These are phyloP conservation scores for Lophura nycthemera DNA, from an alignment of 2,113 vertebrate genomes.

Conservation along the genomic window DNA sequence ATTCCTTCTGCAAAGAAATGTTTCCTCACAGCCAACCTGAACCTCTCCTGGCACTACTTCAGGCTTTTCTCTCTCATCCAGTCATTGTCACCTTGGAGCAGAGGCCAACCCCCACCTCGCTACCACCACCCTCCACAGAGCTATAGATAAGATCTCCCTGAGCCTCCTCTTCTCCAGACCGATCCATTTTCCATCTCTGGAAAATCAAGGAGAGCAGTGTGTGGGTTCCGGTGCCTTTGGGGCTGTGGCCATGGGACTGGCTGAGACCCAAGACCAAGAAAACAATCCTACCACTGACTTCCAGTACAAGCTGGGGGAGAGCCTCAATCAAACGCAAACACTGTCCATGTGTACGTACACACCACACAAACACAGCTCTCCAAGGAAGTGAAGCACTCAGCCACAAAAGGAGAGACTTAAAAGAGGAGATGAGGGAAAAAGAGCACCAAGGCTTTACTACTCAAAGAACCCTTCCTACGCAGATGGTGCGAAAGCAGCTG, in stretches of 20 bases:
- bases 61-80: too few relatives aligned
- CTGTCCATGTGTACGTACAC: accelerated
- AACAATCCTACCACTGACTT: not conserved
- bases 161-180: too few relatives aligned
- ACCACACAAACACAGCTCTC: not conserved
- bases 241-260: not conserved
- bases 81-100: too few relatives aligned
- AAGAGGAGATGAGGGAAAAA: accelerated
- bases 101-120: too few relatives aligned
- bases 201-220: not conserved
- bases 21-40: too few relatives aligned
- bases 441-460: not conserved
- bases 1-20: too few relatives aligned
- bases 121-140: too few relatives aligned
- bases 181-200: not conserved
- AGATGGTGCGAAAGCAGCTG: not conserved
- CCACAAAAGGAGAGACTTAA: not conserved
- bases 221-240: not conserved
- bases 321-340: not conserved
- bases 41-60: too few relatives aligned
- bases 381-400: not conserved
- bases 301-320: not conserved
- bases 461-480: not conserved
- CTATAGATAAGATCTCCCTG: too few relatives aligned
- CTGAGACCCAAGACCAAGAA: not conserved